Evolutionary conservation across 35 echinoderm and acorn worm species (phyloP), one percentile per base, ranked within the genome.

Genomic region (Lytechinus pictus): DNA sequence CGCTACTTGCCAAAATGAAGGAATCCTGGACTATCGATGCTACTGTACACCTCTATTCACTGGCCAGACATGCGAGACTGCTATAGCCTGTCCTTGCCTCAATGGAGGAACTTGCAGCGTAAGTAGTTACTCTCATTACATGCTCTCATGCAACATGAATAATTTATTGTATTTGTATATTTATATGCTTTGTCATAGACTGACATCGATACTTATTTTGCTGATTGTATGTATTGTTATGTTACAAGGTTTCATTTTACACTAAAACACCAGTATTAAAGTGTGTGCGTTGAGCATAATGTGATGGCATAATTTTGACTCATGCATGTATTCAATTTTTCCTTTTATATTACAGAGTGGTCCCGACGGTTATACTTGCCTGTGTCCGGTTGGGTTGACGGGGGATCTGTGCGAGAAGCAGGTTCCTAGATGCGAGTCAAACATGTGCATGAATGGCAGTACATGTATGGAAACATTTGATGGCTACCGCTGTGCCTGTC

Each of bases 51-150:
- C 95, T 27, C 95, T 95, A 9, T 97, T 94, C 79, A 97, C 98
- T 53, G 98, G 98, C 9, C 55, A 71, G 21, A 54, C 97, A 86
- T 99, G 98, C 53, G 94, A 87, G 24, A 95, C 92, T 12, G 87
- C 60, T 10, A 87, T 89, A 13, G 92, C 61, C 33, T 97, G 97
- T 44, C 92, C 92, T 5, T 99, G 98, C 88, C 28, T 94, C 58
- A 99, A 99, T 95, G 98, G 98, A 9, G 98, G 95, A 24, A 97
- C 98, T 60, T 97, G 97, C 71, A 86, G 95, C 88, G 98, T 99
- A 96, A 97, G 98, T 27, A 55, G 14, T 51, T 21, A 79, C 8
- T 24, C 66, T 79, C 21, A 53, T 29, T 54, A 61, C 87, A 44
- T 44, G 33, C 33, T 44, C 33, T 44, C 33, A 44, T 44, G 33